Evolutionary conservation across 2,797 vertebrate species (phyloP).

Genomic region (Emys orbicularis): DNA sequence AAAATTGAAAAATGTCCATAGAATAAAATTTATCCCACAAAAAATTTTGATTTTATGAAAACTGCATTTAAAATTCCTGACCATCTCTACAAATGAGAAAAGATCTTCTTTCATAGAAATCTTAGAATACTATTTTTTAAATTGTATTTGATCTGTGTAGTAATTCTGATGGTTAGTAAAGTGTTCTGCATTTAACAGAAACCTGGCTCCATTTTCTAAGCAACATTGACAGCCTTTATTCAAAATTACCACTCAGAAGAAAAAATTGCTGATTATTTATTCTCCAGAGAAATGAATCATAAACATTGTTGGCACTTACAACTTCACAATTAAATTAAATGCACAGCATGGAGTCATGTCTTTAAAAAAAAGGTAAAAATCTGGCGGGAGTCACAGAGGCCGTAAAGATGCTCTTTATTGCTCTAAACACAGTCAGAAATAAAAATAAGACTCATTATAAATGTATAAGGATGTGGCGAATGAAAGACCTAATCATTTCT

Average conservation of each 20-base stretch:
- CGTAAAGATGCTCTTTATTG: slow-evolving; percentile 11
- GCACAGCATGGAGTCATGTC: neutral
- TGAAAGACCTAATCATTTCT: neutral
- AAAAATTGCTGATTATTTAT: slow-evolving; percentile 4
- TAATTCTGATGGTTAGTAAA: neutral
- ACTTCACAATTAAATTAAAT: slow-evolving; percentile 36
- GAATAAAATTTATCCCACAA: neutral
- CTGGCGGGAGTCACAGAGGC: neutral
- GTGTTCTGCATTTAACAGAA: neutral
- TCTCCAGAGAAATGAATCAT: slow-evolving; percentile 21
- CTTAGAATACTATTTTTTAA: neutral
- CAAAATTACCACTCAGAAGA: neutral
- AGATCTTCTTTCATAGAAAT: neutral
- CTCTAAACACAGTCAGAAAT: slow-evolving; percentile 46
- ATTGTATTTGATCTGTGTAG: neutral
- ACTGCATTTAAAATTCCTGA: neutral
- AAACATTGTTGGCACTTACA: slow-evolving; percentile 53
- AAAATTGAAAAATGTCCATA: too few relatives aligned
- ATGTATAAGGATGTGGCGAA: neutral
- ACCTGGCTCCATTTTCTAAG: neutral
- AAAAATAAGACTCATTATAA: slow-evolving; percentile 23
- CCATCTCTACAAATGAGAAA: neutral
- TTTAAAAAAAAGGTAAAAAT: slow-evolving; percentile 8
- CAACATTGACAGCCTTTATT: neutral
- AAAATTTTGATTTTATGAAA: neutral